Evolutionary conservation across 2,888 invertebrate genomes (phyloP).

Genomic region (Steinernema carpocapsae): DNA sequence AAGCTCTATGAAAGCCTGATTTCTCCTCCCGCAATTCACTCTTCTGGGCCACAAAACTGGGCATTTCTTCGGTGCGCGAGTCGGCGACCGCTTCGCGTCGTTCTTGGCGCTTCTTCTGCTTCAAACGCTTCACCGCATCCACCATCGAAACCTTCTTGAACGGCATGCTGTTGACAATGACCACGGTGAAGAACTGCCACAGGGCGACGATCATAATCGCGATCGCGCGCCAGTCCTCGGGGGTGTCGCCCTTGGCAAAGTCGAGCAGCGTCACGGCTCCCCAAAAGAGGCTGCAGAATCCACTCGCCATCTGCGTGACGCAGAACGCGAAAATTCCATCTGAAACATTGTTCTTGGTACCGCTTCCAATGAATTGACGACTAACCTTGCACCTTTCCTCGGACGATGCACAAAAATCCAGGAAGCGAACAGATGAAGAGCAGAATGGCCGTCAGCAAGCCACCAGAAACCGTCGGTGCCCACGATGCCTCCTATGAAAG

Average conservation of each 20-base stretch:
- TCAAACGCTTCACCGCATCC: not conserved
- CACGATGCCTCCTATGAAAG: not conserved
- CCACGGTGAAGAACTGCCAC: constrained; percentile 8
- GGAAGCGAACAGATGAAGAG: not conserved
- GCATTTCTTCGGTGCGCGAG: not conserved
- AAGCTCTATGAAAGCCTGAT: not conserved
- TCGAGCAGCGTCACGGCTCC: not conserved
- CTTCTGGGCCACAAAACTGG: not conserved
- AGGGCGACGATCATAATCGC: constrained; percentile 6
- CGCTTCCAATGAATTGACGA: not conserved
- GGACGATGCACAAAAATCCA: constrained; percentile 11
- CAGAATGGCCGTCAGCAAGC: not conserved
- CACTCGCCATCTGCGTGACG: not conserved
- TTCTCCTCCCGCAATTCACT: not conserved
- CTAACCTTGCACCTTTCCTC: not conserved
- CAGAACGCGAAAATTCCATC: not conserved
- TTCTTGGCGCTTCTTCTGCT: not conserved
- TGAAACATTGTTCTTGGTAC: too few species aligned
- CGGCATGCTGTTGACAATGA: not conserved
- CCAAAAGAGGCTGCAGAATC: constrained; percentile 3
- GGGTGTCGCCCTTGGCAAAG: not conserved
- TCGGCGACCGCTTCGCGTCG: not conserved
- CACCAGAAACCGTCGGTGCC: not conserved
- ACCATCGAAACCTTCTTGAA: not conserved
- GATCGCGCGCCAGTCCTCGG: not conserved